phyloP scores from a whole-genome alignment of 2,113 vertebrate genomes.

The Sylvia atricapilla region DNA sequence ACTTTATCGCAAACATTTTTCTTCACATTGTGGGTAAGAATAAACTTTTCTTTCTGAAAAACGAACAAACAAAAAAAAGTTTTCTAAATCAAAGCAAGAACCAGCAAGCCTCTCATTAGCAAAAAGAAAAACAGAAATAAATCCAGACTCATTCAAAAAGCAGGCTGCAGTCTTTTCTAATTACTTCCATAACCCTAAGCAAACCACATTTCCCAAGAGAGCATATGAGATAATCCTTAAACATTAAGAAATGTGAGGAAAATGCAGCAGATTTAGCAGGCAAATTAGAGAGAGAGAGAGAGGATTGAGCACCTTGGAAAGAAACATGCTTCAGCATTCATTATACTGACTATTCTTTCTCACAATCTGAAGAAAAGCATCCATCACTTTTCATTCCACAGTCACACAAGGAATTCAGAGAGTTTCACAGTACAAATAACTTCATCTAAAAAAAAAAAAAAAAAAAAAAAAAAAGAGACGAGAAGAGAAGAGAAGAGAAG shows the following conservation, averaged over 20 bases:
- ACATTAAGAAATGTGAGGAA: background rate
- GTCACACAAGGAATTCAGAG: background rate
- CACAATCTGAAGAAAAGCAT: background rate
- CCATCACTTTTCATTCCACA: background rate
- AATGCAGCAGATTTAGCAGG: constrained; percentile 18
- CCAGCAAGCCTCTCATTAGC: constrained; percentile 33
- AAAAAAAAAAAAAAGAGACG: no score
- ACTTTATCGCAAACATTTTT: background rate
- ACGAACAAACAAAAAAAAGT: no score
- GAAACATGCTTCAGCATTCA: constrained; percentile 2
- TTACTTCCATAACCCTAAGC: constrained; percentile 39
- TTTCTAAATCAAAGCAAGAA: constrained; percentile 28
- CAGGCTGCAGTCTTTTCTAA: constrained; percentile 39
- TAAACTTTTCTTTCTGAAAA: background rate
- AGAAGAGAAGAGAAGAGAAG: no score
- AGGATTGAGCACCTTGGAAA: background rate
- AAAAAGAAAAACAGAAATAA: constrained; percentile 39
- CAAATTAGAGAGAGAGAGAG: constrained; percentile 3
- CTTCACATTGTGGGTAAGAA: background rate
- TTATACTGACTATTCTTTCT: background rate
- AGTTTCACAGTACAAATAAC: background rate
- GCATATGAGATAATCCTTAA: constrained; percentile 38
- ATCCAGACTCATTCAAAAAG: constrained; percentile 45
- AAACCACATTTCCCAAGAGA: constrained; percentile 19
- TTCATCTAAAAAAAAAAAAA: background rate